These are phyloP conservation scores for Andinoacara biseriatus DNA, from an alignment of 2,113 vertebrate genomes.

Conservation along the genomic window DNA sequence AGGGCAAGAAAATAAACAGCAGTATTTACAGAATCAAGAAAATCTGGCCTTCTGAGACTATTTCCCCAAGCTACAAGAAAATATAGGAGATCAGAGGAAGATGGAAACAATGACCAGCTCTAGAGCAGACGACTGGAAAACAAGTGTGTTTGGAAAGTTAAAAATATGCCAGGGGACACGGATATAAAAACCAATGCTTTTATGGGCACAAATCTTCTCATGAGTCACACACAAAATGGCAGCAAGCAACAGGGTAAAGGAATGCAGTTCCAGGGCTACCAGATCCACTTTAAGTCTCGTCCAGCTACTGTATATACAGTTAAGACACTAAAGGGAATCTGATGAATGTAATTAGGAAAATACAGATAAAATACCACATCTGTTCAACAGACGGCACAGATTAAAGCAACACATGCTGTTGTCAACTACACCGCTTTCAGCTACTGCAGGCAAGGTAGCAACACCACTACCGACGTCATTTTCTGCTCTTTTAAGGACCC, in stretches of 20 bases:
- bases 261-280: not conserved
- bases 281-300: not conserved
- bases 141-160: not conserved
- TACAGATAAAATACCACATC: not conserved
- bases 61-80: not conserved
- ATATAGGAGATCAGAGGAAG: not conserved
- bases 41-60: not conserved
- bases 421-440: not conserved
- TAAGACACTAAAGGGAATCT: not conserved
- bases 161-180: not conserved
- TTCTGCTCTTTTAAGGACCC: not conserved
- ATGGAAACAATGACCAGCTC: not conserved
- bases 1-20: not conserved
- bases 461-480: too few relatives aligned
- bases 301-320: not conserved
- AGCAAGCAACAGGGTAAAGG: not conserved
- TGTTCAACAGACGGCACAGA: slow-evolving; percentile 2
- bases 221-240: not conserved
- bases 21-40: slow-evolving; percentile 17
- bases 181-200: not conserved
- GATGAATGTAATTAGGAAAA: not conserved
- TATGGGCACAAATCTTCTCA: not conserved
- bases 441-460: too few relatives aligned
- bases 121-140: not conserved
- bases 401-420: not conserved